Conservation (phyloP, 2,797 vertebrate genomes). For the Pitangus sulphuratus region DNA sequence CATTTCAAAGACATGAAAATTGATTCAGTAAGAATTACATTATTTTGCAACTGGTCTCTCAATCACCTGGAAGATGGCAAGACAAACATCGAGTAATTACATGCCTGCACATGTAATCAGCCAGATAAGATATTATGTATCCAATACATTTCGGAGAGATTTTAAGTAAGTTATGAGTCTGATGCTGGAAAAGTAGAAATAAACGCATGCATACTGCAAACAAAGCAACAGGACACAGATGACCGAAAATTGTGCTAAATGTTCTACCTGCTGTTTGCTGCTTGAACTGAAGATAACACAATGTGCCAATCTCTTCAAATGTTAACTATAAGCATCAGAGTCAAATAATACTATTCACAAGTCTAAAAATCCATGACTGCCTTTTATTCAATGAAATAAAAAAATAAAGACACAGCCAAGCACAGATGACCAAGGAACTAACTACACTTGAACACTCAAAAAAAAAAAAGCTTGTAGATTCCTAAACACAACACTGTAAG, state of each 20-base stretch:
- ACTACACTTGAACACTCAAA: not conserved
- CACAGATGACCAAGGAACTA: not conserved
- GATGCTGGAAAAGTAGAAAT: not conserved
- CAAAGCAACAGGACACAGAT: not conserved
- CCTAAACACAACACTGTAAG: not conserved
- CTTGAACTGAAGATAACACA: not conserved
- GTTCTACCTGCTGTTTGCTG: not conserved
- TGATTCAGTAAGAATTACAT: not conserved
- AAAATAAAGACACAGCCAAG: not conserved
- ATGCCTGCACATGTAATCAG: not conserved
- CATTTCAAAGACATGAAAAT: not conserved
- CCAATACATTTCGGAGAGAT: not conserved
- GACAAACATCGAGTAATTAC: not conserved
- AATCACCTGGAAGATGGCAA: not conserved
- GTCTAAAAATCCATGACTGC: not conserved
- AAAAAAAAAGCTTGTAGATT: not conserved
- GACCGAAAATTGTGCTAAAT: not conserved
- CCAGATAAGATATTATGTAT: not conserved
- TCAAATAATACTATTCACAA: not conserved
- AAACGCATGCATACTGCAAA: not conserved
- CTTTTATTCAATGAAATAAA: not conserved
- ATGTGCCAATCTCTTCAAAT: not conserved
- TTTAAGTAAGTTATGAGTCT: not conserved
- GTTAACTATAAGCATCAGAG: not conserved
- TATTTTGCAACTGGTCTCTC: slow-evolving; percentile 11